Evolutionary conservation across 2,888 invertebrate species (phyloP), one percentile per base, ranked within the genome.

Genomic region (Caenorhabditis afra): DNA sequence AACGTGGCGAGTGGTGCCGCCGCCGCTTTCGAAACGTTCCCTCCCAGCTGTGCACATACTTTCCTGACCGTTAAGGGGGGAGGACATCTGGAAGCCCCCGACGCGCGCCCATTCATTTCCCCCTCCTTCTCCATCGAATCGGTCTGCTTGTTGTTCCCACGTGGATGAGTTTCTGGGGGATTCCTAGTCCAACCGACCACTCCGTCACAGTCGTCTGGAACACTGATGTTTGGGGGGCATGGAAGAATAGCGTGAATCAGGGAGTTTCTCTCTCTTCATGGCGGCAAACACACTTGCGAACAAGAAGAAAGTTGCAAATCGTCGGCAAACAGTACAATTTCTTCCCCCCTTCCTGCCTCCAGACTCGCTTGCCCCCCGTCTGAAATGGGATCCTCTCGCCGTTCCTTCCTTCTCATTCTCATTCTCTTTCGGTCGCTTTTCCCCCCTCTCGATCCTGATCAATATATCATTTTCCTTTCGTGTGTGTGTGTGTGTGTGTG

Each of bases 21-120:
- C n/a, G n/a, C n/a, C n/a, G n/a, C n/a, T 7, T 29, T 29, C 29
- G 29, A 29, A 29, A 7, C 29, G 29, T 5, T 7, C 29, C 4
- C 7, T 29, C 29, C 29, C 70, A 62, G 70, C 70, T 70, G 70
- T 70, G 70, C 70, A 70, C 45, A 61, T 39, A 44, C 29, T 47
- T 29, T 29, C 29, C 29, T 29, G n/a, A n/a, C n/a, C n/a, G n/a
- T n/a, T n/a, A n/a, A n/a, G n/a, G n/a, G n/a, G n/a, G n/a, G n/a
- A n/a, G n/a, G 39, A 47, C 29, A 59, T 29, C 47, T 59, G 59
- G 47, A 59, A 47, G 47, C 5, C 14, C 20, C 37, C 22, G 20
- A n/a, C 22, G 4, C 11, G n/a, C 49, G n/a, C 20, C 37, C 16
- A 55, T 18, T 11, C 58, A 41, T 8, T 37, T 37, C 37, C n/a